Evolutionary conservation across 30 jellyfish, hydroid and myxozoan genomes (phyloP), one percentile per base, ranked within the genome.

Genomic region (Pelagia noctiluca): DNA sequence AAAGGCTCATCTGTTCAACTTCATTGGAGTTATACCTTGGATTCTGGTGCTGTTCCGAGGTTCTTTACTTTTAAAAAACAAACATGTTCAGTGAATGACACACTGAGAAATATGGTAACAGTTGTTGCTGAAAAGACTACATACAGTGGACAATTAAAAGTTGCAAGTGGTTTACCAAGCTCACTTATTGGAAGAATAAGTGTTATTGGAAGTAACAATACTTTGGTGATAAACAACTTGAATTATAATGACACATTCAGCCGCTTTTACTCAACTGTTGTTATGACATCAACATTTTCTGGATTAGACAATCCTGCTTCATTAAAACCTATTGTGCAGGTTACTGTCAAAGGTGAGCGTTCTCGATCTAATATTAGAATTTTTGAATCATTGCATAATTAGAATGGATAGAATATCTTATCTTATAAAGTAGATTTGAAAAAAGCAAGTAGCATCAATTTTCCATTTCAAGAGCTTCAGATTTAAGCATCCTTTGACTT

Each of bases 1-100:
- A 80, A 49, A 47, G 68, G 57, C 30, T 80, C 90, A 38, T 35
- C 90, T 0, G 83, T 80, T 11, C 66, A 76, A 77, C 53, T 78
- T 21, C 49, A 64, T 26, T 78, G 89, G 89, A 33, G 33, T 24
- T 78, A 63, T 63, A 65, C 69, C 0, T 78, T 57, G 22, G 48
- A 28, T 24, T 81, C 74, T 0, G 82, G 69, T 78, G 72, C 25
- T 34, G 68, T 19, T n/a, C n/a, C n/a, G n/a, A n/a, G n/a, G n/a
- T n/a, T n/a, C n/a, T n/a, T n/a, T 10, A 52, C 12, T 52, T 52
- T 52, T 52, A 19, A 4, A 8, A 52, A 19, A 19, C 68, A 52
- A 19, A 5, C 16, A 2, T 52, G 68, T 25, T 10, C 21, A 3
- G 26, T 52, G 30, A 52, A 52, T 52, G 68, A 52, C 26, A 52